Evolutionary conservation across 1,140 invertebrate species (phyloP).

Genomic region (Rhagoletis zephyria): DNA sequence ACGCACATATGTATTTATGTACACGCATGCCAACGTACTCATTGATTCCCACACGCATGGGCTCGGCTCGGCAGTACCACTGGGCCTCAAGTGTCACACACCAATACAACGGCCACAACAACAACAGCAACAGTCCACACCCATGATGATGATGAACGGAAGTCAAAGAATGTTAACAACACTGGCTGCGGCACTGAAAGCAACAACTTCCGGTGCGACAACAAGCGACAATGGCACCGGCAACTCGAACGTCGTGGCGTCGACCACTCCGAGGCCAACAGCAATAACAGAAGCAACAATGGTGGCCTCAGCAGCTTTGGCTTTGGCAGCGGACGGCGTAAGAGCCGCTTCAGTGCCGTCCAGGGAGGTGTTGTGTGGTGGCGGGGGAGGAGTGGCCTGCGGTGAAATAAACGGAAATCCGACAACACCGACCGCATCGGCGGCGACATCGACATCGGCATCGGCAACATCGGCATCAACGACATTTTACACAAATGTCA

Average conservation of each 20-base stretch:
- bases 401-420: slow-evolving; percentile 57
- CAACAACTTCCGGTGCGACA: slow-evolving; percentile 56
- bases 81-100: slow-evolving; percentile 72
- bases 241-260: neutral
- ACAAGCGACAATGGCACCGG: slow-evolving; percentile 54
- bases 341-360: neutral
- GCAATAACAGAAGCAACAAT: slow-evolving; percentile 1
- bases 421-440: slow-evolving; percentile 58
- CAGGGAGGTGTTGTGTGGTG: slow-evolving; percentile 30
- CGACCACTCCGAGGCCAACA: slow-evolving; percentile 7
- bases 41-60: neutral
- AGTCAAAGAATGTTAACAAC: slow-evolving; percentile 73
- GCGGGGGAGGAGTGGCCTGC: neutral
- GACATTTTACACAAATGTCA: slow-evolving; percentile 56
- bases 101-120: slow-evolving; percentile 54
- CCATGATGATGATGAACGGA: slow-evolving; percentile 69
- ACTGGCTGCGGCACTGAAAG: slow-evolving; percentile 62
- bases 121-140: slow-evolving; percentile 50
- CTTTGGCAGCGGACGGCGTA: neutral
- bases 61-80: slow-evolving; percentile 65
- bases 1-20: neutral
- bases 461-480: slow-evolving; percentile 56
- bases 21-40: neutral
- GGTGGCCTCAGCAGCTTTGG: neutral
- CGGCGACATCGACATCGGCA: slow-evolving; percentile 22